Evolutionary conservation across 1,140 invertebrate species (phyloP).

Genomic region (Leguminivora glycinivorella): DNA sequence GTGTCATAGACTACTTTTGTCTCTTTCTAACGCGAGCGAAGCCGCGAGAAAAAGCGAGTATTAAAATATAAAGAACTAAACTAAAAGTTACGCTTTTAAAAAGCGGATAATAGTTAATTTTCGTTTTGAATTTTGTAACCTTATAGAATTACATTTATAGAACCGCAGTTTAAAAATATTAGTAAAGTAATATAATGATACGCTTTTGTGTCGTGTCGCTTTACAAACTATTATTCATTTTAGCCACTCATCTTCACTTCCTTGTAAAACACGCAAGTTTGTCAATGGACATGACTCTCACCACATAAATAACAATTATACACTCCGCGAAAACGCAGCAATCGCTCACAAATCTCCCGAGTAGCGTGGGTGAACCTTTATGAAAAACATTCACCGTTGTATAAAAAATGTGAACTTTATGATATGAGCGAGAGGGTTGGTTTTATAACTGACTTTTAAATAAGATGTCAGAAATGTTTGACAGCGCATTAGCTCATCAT

Average conservation of each 20-base stretch:
- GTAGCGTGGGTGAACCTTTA: background rate
- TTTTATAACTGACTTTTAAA: background rate
- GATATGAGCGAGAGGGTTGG: background rate
- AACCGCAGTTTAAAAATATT: too few species aligned
- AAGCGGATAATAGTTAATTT: too few species aligned
- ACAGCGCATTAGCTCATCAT: background rate
- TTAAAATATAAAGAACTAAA: too few species aligned
- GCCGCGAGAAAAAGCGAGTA: too few species aligned
- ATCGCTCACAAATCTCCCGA: background rate
- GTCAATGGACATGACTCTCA: background rate
- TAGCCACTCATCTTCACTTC: background rate
- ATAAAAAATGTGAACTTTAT: background rate
- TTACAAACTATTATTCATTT: background rate
- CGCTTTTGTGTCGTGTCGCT: too few species aligned
- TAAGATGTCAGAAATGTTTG: background rate
- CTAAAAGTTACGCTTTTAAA: too few species aligned
- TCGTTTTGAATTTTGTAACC: too few species aligned
- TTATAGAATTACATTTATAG: too few species aligned
- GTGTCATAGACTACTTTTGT: too few species aligned
- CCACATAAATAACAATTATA: slow-evolving; percentile 3
- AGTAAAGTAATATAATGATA: too few species aligned
- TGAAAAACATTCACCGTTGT: background rate
- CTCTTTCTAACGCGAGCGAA: too few species aligned
- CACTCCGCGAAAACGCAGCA: background rate
- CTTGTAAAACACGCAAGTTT: background rate